phyloP scores from a whole-genome alignment of 2,888 invertebrate genomes.

The Folsomia manolachei region DNA sequence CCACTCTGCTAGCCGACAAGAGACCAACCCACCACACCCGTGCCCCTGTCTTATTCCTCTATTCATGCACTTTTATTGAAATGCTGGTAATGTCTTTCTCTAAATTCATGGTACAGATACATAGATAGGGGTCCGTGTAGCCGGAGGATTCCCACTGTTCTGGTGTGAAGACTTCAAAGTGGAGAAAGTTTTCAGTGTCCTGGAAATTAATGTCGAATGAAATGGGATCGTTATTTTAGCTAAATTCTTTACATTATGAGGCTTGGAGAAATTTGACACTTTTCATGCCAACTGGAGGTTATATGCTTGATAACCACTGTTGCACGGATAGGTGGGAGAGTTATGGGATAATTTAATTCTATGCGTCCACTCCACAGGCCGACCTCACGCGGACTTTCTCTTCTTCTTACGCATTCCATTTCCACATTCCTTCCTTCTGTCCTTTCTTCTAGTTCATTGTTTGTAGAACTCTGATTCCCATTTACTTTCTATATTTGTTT shows the following conservation, averaged over 20 bases:
- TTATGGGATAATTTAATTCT: background rate
- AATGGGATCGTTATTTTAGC: background rate
- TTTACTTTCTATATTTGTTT: no score
- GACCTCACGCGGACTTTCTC: no score
- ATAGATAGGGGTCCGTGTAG: no score
- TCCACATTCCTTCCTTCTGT: background rate
- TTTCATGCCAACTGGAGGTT: background rate
- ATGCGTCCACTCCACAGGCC: no score
- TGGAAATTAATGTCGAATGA: background rate
- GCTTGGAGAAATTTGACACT: background rate
- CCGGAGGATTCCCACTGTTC: background rate
- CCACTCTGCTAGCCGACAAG: background rate
- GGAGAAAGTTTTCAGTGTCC: background rate
- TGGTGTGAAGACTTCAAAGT: background rate
- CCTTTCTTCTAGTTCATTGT: no score
- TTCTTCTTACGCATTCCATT: background rate
- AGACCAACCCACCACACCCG: no score
- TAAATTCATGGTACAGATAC: background rate
- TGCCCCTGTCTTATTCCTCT: no score
- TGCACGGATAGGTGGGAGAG: no score
- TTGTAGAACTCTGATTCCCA: no score
- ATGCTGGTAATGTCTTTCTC: background rate
- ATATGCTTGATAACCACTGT: no score
- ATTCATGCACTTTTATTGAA: no score
- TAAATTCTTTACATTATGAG: background rate